phyloP scores from a whole-genome alignment of 1,140 invertebrate genomes.

The Brachionus sp. region DNA sequence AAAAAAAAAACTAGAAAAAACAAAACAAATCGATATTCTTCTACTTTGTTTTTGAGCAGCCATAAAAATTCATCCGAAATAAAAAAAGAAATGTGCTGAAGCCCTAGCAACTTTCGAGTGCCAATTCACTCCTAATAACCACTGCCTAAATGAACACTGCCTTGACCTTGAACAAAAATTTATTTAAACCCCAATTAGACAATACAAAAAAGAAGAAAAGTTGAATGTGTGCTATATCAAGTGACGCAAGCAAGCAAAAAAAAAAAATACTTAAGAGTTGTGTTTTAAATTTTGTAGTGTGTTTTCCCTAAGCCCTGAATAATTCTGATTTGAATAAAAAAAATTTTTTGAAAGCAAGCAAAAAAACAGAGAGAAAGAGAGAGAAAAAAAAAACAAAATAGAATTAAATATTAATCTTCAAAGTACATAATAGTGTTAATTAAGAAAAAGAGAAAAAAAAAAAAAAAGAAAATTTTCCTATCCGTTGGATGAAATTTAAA shows the following conservation, averaged over 20 bases:
- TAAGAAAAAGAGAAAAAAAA: too few relatives aligned
- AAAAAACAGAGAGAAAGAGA: background rate
- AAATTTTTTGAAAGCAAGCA: background rate
- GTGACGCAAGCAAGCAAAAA: background rate
- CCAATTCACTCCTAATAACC: background rate
- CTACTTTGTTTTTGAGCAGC: background rate
- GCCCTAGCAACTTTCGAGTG: background rate
- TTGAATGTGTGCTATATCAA: background rate
- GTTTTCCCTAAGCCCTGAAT: background rate
- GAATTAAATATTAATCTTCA: slow-evolving; percentile 36
- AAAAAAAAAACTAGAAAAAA: background rate
- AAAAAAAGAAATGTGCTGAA: background rate
- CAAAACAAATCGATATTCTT: slow-evolving; percentile 18
- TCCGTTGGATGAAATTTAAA: background rate
- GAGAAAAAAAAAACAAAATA: background rate
- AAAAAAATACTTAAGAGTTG: background rate
- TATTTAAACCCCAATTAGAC: too few relatives aligned
- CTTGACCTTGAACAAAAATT: too few relatives aligned
- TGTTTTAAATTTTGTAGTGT: slow-evolving; percentile 4
- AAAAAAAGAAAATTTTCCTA: background rate
- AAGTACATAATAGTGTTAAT: slow-evolving; percentile 44
- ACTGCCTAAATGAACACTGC: too few relatives aligned
- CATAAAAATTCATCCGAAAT: background rate
- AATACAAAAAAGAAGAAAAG: too few relatives aligned
- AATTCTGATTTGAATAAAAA: background rate